Conservation (phyloP, 2,888 invertebrate genomes). For the Melieria picta region DNA sequence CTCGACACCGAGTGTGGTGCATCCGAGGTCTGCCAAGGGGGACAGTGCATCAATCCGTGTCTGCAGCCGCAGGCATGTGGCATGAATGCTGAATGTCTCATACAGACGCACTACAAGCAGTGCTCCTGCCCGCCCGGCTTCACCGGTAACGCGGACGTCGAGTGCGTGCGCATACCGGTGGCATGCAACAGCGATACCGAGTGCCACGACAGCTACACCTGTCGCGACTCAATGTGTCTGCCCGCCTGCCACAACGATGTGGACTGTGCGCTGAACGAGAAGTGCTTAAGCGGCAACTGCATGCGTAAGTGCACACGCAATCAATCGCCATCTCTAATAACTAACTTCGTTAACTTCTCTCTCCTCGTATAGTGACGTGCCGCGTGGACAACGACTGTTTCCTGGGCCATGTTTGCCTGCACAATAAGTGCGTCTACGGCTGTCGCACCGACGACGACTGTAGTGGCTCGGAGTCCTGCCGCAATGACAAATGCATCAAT, state of each 20-base stretch:
- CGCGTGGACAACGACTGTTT: conserved; percentile 92
- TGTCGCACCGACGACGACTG: conserved; percentile 90
- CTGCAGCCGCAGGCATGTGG: conserved; percentile 81
- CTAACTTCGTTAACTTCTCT: background rate
- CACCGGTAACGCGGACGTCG: conserved; percentile 84
- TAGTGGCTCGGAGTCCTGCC: conserved; percentile 83
- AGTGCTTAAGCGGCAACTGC: conserved; percentile 84
- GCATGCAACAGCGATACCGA: conserved; percentile 77
- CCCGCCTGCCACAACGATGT: conserved; percentile 80
- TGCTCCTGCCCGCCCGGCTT: conserved; percentile 87
- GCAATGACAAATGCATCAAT: conserved; percentile 81
- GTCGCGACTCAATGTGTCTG: conserved; percentile 84
- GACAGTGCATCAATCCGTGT: conserved; percentile 86
- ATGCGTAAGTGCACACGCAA: conserved; percentile 72
- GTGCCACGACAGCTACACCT: conserved; percentile 77
- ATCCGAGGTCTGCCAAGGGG: conserved; percentile 81
- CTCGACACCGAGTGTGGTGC: conserved; percentile 82
- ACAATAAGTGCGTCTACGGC: conserved; percentile 86
- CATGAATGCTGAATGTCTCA: conserved; percentile 81
- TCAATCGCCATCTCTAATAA: background rate
- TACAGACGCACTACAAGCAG: conserved; percentile 77
- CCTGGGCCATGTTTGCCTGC: conserved; percentile 88
- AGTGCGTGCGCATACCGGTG: conserved; percentile 87
- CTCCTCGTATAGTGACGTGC: conserved; percentile 75
- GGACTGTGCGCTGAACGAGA: conserved; percentile 89